Percentiles rank a stretch among this genome's conserved stretches.
phyloP scores from a whole-genome alignment of 1,140 invertebrate genomes.

The Nymphalis io region DNA sequence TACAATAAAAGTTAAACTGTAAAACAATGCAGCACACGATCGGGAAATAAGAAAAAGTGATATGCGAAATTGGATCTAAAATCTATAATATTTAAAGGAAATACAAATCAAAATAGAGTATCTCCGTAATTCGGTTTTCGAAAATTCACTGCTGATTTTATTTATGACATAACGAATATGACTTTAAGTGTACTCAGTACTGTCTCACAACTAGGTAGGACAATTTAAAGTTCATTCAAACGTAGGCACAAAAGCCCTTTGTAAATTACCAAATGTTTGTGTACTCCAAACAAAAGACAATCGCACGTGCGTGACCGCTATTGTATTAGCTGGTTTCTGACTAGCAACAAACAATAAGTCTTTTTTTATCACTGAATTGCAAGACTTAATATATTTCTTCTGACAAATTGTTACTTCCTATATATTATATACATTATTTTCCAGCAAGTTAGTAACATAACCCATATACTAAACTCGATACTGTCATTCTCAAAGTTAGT shows the following conservation, averaged over 20 bases:
- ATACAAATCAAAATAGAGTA: too few species aligned
- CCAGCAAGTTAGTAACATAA: conserved; percentile 1
- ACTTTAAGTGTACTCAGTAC: neutral
- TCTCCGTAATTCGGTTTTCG: too few species aligned
- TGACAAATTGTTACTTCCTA: too few species aligned
- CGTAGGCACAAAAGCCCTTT: conserved; percentile 37
- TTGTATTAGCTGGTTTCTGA: conserved; percentile 28
- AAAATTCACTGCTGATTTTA: too few species aligned
- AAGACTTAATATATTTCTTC: neutral
- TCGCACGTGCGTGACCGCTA: conserved; percentile 46
- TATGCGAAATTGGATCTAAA: too few species aligned
- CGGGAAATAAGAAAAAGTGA: too few species aligned
- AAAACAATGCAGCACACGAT: too few species aligned
- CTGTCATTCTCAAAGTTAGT: neutral
- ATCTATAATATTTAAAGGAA: too few species aligned
- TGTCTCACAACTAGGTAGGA: conserved; percentile 10
- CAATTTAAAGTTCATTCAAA: conserved; percentile 34
- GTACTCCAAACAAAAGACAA: conserved; percentile 46
- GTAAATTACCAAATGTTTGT: conserved; percentile 38
- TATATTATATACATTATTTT: too few species aligned
- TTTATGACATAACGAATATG: too few species aligned
- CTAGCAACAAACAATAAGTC: conserved; percentile 25
- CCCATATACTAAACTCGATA: conserved; percentile 1
- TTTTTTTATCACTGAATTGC: neutral
- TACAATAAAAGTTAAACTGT: too few species aligned